phyloP scores from a whole-genome alignment of 1,140 invertebrate species.

The Vanessa atalanta region DNA sequence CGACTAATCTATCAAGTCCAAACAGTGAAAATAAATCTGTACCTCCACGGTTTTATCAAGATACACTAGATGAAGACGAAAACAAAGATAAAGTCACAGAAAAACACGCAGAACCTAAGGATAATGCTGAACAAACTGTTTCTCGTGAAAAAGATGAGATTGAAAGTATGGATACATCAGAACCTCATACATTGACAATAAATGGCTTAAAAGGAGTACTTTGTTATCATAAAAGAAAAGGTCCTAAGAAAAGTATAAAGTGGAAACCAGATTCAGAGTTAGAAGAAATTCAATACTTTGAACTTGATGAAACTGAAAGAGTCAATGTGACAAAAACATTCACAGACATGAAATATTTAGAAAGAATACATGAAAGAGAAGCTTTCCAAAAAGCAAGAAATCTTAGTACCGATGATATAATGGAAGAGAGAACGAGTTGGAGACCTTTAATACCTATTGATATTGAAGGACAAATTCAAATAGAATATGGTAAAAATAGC shows the following conservation, averaged over 20 bases:
- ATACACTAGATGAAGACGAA: conserved; percentile 89
- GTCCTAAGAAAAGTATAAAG: conserved; percentile 90
- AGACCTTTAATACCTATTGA: conserved; percentile 86
- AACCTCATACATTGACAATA: conserved; percentile 65
- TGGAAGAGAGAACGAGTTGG: conserved; percentile 90
- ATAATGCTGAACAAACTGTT: conserved; percentile 42
- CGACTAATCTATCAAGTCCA: conserved; percentile 63
- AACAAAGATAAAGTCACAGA: conserved; percentile 59
- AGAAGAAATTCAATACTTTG: conserved; percentile 92
- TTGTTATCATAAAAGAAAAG: conserved; percentile 85
- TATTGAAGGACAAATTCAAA: conserved; percentile 83
- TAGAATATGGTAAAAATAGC: conserved; percentile 88
- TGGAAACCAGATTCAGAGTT: conserved; percentile 92
- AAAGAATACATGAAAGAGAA: conserved; percentile 91
- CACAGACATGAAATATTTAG: conserved; percentile 95
- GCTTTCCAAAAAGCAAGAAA: conserved; percentile 88
- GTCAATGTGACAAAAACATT: conserved; percentile 97
- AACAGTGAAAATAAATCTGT: conserved; percentile 77
- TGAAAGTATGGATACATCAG: conserved; percentile 69
- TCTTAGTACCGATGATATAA: conserved; percentile 87
- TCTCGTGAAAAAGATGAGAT: conserved; percentile 78
- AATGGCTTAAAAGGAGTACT: conserved; percentile 84
- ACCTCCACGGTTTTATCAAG: conserved; percentile 93
- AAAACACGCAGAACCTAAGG: conserved; percentile 47
- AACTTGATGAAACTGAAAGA: conserved; percentile 95